phyloP scores from a whole-genome alignment of 2,797 vertebrate species.

The Dendrocincla tyrannina region DNA sequence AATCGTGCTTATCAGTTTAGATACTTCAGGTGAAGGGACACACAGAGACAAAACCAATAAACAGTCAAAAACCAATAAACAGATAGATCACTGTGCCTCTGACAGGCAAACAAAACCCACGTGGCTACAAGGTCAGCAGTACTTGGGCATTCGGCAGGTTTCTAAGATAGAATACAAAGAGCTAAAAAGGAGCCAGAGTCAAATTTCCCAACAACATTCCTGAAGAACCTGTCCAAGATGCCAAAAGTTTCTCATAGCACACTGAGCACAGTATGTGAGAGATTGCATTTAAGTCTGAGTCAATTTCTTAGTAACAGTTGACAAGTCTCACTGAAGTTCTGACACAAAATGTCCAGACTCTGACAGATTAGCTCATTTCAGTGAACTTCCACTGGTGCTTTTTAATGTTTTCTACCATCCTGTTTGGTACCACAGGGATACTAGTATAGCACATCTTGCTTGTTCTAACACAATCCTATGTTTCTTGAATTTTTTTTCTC shows the following conservation, averaged over 20 bases:
- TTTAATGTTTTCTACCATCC: background rate
- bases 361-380: background rate
- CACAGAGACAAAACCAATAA: background rate
- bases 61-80: background rate
- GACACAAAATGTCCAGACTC: background rate
- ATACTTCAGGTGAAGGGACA: background rate
- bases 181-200: background rate
- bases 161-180: background rate
- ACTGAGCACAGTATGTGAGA: background rate
- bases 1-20: background rate
- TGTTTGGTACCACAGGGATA: background rate
- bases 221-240: background rate
- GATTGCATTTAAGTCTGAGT: background rate
- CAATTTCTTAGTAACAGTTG: background rate
- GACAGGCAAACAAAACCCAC: background rate
- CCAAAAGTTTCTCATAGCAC: background rate
- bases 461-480: background rate
- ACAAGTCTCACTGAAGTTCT: background rate
- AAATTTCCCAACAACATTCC: background rate
- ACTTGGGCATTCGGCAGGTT: background rate
- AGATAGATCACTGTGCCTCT: background rate
- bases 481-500: background rate
- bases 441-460: background rate
- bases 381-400: background rate
- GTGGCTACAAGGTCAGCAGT: background rate